Percentiles rank a stretch among this genome's conserved stretches.
Evolutionary conservation across 2,888 invertebrate species (phyloP).

Genomic region (Aquatica leii): DNA sequence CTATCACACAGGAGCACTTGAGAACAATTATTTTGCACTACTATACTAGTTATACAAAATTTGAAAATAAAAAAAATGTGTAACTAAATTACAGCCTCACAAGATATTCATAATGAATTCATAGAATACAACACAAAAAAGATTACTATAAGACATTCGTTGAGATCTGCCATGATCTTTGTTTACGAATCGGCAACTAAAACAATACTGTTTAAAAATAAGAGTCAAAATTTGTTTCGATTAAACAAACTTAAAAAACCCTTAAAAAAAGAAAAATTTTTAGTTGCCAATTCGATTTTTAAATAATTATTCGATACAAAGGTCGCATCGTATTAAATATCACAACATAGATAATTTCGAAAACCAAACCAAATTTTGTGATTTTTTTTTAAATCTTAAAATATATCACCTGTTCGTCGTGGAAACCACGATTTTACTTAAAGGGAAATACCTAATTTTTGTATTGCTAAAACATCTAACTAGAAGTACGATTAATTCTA

Average conservation of each 20-base stretch:
- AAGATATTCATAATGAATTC: slow-evolving; percentile 24
- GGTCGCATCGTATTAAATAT: slow-evolving; percentile 36
- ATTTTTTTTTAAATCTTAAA: slow-evolving; percentile 11
- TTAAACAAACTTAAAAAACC: slow-evolving; percentile 23
- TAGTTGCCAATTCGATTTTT: slow-evolving; percentile 26
- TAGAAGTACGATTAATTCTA: slow-evolving; percentile 32
- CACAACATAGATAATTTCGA: slow-evolving; percentile 22
- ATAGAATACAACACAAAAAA: slow-evolving; percentile 21
- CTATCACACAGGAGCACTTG: slow-evolving; percentile 42
- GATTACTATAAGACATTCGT: slow-evolving; percentile 19
- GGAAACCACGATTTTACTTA: slow-evolving; percentile 22
- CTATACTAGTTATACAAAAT: slow-evolving; percentile 28
- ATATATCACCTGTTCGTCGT: slow-evolving; percentile 30
- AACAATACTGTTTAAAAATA: slow-evolving; percentile 23
- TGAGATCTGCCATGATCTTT: slow-evolving; percentile 36
- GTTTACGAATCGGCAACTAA: slow-evolving; percentile 25
- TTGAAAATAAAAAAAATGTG: slow-evolving; percentile 30
- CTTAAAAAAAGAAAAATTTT: slow-evolving; percentile 12
- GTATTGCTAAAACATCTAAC: slow-evolving; percentile 28
- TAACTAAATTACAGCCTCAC: slow-evolving; percentile 35
- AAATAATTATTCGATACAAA: slow-evolving; percentile 22
- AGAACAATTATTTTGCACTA: slow-evolving; percentile 29
- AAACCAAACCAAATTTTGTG: slow-evolving; percentile 6
- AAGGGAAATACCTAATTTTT: slow-evolving; percentile 1
- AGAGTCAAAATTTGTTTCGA: slow-evolving; percentile 24